Percentiles rank a stretch among this genome's conserved stretches.
Conservation (phyloP, 1,140 invertebrate species). For the Caenorhabditis inopinata region DNA sequence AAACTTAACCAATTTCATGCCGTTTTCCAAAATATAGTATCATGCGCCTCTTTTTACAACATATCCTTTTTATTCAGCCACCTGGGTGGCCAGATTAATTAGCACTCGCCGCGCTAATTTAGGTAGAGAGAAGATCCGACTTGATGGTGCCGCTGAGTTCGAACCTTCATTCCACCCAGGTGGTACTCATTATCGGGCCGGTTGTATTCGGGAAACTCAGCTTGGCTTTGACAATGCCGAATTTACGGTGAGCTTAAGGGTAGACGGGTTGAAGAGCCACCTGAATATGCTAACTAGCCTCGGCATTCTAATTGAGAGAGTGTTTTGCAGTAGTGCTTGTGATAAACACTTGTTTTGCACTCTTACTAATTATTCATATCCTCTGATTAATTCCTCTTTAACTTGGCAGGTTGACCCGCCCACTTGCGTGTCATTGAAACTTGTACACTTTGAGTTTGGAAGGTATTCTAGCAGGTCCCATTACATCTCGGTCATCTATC, state of each 20-base stretch:
- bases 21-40: neutral
- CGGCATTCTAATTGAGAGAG: constrained; percentile 12
- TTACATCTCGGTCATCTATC: neutral
- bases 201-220: constrained; percentile 15
- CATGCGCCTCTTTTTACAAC: neutral
- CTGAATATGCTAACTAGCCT: constrained; percentile 8
- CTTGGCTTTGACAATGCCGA: constrained; percentile 26
- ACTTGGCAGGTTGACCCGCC: neutral
- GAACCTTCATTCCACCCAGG: neutral
- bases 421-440: neutral
- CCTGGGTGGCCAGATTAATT: neutral
- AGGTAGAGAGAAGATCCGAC: neutral
- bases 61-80: neutral
- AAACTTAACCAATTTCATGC: neutral
- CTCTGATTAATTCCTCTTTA: neutral
- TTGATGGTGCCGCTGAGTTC: neutral
- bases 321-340: neutral
- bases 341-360: constrained; percentile 22
- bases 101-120: constrained; percentile 2
- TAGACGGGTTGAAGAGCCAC: too few relatives aligned
- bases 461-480: neutral
- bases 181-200: neutral
- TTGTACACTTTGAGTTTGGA: neutral
- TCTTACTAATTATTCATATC: constrained; percentile 23
- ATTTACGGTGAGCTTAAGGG: neutral